A percentile compares a stretch with the other conserved stretches of the same genome.
Conservation (phyloP, 2,888 invertebrate species). For the Aplocera efformata region DNA sequence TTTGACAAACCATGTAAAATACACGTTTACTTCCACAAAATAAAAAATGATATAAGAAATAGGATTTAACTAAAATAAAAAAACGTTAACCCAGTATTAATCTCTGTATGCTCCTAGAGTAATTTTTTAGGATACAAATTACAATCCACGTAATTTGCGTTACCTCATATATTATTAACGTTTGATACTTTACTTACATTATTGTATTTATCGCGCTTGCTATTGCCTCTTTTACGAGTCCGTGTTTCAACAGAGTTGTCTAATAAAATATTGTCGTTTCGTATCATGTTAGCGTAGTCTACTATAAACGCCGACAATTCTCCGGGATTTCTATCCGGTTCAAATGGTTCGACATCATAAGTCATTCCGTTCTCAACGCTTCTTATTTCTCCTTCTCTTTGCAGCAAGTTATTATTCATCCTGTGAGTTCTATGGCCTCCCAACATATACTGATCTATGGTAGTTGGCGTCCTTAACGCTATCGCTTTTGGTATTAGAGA, state of each 20-base stretch:
- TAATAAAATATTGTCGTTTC: conserved; percentile 62
- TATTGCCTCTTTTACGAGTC: conserved; percentile 45
- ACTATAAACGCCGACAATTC: conserved; percentile 59
- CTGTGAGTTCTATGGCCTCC: conserved; percentile 56
- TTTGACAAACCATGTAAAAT: no score
- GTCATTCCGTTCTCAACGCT: conserved; percentile 39
- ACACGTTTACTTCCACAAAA: no score
- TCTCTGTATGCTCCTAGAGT: no score
- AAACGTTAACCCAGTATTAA: no score
- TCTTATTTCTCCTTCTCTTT: conserved; percentile 44
- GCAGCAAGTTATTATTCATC: conserved; percentile 56
- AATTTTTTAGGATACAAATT: no score
- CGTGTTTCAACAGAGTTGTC: conserved; percentile 68
- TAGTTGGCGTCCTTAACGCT: conserved; percentile 42
- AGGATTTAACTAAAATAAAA: no score
- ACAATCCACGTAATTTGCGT: no score
- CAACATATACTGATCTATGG: conserved; percentile 50
- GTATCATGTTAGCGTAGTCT: conserved; percentile 68
- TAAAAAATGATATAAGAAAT: no score
- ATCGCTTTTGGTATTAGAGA: conserved; percentile 45
- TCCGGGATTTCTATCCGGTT: conserved; percentile 45
- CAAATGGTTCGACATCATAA: conserved; percentile 41
- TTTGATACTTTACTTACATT: conserved; percentile 14
- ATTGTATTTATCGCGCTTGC: conserved; percentile 51
- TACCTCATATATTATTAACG: no score